These are phyloP conservation scores for Fringilla coelebs DNA, from an alignment of 2,797 vertebrate species.

Conservation along the genomic window DNA sequence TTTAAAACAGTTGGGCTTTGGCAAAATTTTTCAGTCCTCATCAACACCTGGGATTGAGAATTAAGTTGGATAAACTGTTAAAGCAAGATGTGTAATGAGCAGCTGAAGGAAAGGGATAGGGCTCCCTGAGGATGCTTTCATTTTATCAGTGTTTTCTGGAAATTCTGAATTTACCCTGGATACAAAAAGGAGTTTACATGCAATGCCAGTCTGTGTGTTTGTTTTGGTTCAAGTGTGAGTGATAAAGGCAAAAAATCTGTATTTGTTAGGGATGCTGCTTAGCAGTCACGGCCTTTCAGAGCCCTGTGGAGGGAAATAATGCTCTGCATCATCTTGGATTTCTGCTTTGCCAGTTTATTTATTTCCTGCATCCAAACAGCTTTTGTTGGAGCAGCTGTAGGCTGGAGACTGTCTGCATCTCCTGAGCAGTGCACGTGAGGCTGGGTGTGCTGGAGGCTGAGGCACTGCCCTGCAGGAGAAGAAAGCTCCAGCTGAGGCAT, in stretches of 20 bases:
- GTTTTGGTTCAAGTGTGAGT: not conserved
- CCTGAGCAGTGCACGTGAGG: accelerated
- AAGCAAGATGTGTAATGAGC: not conserved
- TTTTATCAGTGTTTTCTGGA: not conserved
- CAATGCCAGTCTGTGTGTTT: not conserved
- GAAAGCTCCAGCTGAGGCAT: not conserved
- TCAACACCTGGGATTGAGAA: not conserved
- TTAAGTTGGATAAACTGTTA: not conserved
- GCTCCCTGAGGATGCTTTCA: not conserved
- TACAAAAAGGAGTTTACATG: not conserved
- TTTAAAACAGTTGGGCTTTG: not conserved
- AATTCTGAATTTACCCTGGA: not conserved
- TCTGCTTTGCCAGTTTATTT: not conserved
- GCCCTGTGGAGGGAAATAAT: not conserved
- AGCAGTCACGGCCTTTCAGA: not conserved
- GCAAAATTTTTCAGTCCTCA: not conserved
- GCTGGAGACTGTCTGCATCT: not conserved
- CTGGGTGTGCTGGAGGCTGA: accelerated
- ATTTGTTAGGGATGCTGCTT: not conserved
- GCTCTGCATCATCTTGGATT: not conserved
- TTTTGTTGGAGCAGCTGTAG: not conserved
- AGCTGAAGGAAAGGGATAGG: not conserved
- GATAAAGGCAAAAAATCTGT: not conserved
- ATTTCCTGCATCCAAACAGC: not conserved
- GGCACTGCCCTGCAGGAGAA: not conserved